These are phyloP conservation scores for Mayetiola destructor DNA, from an alignment of 2,888 invertebrate genomes.

Conservation along the genomic window DNA sequence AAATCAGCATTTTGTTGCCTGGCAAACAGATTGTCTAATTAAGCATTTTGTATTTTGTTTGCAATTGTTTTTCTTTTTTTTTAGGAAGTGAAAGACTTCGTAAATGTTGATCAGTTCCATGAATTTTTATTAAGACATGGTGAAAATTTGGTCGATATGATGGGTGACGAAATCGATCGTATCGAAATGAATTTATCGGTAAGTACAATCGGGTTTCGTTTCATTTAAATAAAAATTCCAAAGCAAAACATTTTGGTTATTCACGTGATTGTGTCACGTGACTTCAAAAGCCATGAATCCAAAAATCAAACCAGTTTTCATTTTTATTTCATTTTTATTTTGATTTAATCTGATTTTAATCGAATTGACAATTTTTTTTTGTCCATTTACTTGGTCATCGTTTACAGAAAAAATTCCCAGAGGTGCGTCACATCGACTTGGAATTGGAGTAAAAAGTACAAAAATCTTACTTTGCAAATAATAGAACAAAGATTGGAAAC, in stretches of 20 bases:
- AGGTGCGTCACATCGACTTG: conserved; percentile 87
- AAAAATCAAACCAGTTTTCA: neutral
- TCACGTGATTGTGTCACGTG: neutral
- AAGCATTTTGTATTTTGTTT: too few species aligned
- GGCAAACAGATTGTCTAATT: too few species aligned
- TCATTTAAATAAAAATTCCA: neutral
- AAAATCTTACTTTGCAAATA: neutral
- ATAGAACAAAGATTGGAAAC: too few species aligned
- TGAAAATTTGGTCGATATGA: conserved; percentile 93
- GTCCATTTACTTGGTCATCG: conserved; percentile 26
- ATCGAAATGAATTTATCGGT: conserved; percentile 93
- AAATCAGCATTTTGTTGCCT: neutral
- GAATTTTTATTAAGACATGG: conserved; percentile 87
- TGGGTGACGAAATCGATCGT: conserved; percentile 96
- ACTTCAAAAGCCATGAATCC: neutral
- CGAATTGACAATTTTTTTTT: too few species aligned
- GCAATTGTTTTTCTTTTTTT: conserved; percentile 26
- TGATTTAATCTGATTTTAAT: too few species aligned
- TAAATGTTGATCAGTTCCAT: conserved; percentile 80
- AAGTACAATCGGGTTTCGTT: conserved; percentile 26
- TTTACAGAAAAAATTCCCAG: conserved; percentile 80
- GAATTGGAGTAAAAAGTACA: conserved; percentile 57
- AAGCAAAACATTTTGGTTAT: neutral
- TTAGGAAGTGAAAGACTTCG: conserved; percentile 73
- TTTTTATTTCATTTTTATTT: too few species aligned